phyloP scores from a whole-genome alignment of 2,113 vertebrate genomes.

The Corynorhinus townsendii region DNA sequence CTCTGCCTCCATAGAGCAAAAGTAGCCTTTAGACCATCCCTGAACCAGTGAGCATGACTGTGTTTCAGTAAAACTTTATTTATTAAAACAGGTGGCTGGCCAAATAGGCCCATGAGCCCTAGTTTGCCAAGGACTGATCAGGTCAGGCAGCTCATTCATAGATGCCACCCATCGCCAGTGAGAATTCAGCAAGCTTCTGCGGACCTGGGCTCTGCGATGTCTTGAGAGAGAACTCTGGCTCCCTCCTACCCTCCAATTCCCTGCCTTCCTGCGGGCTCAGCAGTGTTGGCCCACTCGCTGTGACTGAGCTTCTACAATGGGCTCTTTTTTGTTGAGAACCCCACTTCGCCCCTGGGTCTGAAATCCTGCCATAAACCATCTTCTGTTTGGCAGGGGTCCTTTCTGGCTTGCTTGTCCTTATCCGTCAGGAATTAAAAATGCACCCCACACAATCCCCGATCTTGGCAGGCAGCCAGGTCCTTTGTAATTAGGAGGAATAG shows the following conservation, averaged over 20 bases:
- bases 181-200: background rate
- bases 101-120: background rate
- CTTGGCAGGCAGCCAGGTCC: slow-evolving; percentile 26
- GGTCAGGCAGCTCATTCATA: background rate
- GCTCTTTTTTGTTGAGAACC: background rate
- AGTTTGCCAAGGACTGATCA: background rate
- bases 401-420: background rate
- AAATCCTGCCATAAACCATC: slow-evolving; percentile 15
- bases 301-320: background rate
- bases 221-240: background rate
- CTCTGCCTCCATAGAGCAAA: background rate
- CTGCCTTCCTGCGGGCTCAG: background rate
- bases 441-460: background rate
- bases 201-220: background rate
- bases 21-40: background rate
- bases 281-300: background rate
- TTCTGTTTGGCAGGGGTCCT: slow-evolving; percentile 19
- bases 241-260: background rate
- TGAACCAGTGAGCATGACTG: background rate
- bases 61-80: slow-evolving; percentile 25
- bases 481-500: slow-evolving; percentile 48
- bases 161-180: background rate
- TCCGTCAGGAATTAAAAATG: background rate
- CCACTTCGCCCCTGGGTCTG: background rate
- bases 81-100: background rate